Evolutionary conservation across 2,797 vertebrate species (phyloP).

Genomic region (Novumbra hubbsi): DNA sequence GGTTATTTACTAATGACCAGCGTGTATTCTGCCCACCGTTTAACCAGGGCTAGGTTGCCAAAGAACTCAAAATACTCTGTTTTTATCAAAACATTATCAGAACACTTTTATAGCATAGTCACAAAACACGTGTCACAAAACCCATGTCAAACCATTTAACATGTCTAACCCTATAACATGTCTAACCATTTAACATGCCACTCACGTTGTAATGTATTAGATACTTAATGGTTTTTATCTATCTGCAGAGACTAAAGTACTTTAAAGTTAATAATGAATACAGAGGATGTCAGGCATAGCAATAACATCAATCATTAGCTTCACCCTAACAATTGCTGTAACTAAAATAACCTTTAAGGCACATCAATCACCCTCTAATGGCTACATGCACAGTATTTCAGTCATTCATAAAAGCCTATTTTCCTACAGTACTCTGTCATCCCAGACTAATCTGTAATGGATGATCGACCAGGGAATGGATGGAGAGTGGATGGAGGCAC

Average conservation of each 20-base stretch:
- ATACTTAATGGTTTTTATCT: background rate
- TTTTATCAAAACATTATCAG: too few species aligned
- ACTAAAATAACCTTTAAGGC: conserved; percentile 55
- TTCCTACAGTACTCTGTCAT: conserved; percentile 41
- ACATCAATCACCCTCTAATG: conserved; percentile 60
- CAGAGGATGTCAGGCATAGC: conserved; percentile 43
- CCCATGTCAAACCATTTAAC: too few species aligned
- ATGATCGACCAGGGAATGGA: conserved; percentile 44
- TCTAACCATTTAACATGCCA: background rate
- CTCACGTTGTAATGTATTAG: background rate
- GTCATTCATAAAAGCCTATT: conserved; percentile 34
- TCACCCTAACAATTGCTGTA: conserved; percentile 56
- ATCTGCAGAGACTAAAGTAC: background rate
- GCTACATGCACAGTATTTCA: conserved; percentile 24
- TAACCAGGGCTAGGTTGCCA: too few species aligned
- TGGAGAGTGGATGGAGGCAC: conserved; percentile 50
- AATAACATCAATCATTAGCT: conserved; percentile 54
- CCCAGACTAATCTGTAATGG: conserved; percentile 41
- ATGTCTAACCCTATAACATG: background rate
- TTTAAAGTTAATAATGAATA: conserved; percentile 42
- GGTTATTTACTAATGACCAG: too few species aligned
- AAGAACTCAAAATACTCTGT: too few species aligned
- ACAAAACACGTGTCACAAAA: too few species aligned
- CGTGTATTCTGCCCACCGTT: too few species aligned
- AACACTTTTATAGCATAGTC: too few species aligned